Conservation (phyloP, 2,888 invertebrate species). For the Macropis europaea region DNA sequence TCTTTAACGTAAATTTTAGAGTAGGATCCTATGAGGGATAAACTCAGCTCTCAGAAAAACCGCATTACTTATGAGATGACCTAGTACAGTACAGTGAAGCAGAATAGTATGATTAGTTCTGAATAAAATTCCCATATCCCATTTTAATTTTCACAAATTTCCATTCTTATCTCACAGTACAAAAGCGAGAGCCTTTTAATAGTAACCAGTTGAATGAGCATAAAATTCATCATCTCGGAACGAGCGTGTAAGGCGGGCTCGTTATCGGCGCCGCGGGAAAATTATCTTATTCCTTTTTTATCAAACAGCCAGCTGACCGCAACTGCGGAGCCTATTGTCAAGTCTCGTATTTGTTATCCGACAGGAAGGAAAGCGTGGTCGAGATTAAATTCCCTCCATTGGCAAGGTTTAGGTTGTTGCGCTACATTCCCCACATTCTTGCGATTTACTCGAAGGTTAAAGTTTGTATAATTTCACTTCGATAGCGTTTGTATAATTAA, state of each 20-base stretch:
- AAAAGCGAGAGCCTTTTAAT: too few species aligned
- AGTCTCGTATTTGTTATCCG: constrained; percentile 57
- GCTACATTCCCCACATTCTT: constrained; percentile 20
- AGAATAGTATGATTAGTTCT: too few species aligned
- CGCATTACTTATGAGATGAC: too few species aligned
- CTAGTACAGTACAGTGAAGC: too few species aligned
- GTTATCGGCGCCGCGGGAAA: constrained; percentile 32
- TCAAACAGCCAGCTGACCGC: constrained; percentile 61
- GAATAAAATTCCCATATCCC: too few species aligned
- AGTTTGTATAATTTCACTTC: constrained; percentile 26
- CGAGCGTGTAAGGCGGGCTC: constrained; percentile 21
- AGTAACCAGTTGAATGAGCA: not conserved
- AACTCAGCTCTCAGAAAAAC: too few species aligned
- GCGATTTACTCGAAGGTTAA: constrained; percentile 32
- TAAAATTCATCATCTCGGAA: constrained; percentile 17
- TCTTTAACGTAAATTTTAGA: too few species aligned
- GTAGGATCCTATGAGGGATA: too few species aligned
- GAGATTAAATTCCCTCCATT: constrained; percentile 59
- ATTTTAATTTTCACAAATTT: too few species aligned
- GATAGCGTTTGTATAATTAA: too few species aligned
- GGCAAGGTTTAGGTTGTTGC: constrained; percentile 69
- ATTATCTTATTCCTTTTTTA: constrained; percentile 46
- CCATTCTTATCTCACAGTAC: too few species aligned
- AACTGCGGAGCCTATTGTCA: constrained; percentile 57
- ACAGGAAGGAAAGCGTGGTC: constrained; percentile 62